Evolutionary conservation across 2,888 invertebrate genomes (phyloP).

Genomic region (Lepeophtheirus nordmannii): DNA sequence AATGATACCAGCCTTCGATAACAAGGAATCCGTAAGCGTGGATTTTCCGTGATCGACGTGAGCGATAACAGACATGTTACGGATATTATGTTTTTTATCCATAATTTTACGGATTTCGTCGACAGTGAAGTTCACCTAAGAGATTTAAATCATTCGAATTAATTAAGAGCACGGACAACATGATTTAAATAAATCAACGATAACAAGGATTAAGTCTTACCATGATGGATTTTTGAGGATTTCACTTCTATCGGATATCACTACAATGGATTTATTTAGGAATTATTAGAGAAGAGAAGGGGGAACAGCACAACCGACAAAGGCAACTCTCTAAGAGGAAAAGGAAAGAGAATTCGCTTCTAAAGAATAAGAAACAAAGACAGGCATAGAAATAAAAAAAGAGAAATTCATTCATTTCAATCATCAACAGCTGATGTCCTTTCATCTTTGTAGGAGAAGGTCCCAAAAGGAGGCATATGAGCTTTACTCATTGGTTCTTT

Average conservation of each 20-base stretch:
- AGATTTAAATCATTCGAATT: not conserved
- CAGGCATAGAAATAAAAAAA: too few relatives aligned
- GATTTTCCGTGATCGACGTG: slow-evolving; percentile 99
- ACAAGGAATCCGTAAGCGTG: slow-evolving; percentile 95
- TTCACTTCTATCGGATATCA: slow-evolving; percentile 41
- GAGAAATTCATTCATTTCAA: too few relatives aligned
- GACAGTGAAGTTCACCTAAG: slow-evolving; percentile 98
- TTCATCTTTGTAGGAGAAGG: too few relatives aligned
- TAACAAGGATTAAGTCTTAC: not conserved
- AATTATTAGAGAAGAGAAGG: not conserved
- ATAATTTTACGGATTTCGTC: slow-evolving; percentile 99
- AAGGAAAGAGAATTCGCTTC: not conserved
- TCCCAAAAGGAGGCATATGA: too few relatives aligned
- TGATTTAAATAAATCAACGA: not conserved
- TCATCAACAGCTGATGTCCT: too few relatives aligned
- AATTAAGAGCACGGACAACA: not conserved
- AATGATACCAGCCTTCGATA: slow-evolving; percentile 99
- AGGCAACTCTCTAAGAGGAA: not conserved
- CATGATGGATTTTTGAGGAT: slow-evolving; percentile 23
- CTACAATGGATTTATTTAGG: not conserved
- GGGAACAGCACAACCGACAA: slow-evolving; percentile 2
- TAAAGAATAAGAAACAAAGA: too few relatives aligned
- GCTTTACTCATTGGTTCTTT: too few relatives aligned
- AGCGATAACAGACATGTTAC: slow-evolving; percentile 99
- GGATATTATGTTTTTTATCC: slow-evolving; percentile 99